Conservation (phyloP, 2,113 vertebrate genomes). For the Thymallus thymallus region DNA sequence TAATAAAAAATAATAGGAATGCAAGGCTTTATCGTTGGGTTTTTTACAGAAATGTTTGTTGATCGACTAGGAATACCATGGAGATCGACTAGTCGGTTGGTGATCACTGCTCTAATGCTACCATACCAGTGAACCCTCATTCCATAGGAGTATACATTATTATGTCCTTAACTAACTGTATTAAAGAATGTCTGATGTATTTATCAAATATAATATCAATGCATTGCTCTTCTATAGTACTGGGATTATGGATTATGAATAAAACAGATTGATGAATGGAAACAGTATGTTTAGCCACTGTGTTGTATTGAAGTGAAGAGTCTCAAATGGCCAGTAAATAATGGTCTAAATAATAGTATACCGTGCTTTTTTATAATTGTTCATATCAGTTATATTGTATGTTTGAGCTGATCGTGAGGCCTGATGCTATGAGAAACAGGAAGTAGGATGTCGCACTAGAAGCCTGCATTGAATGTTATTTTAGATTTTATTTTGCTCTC, state of each 20-base stretch:
- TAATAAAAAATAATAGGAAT: no score
- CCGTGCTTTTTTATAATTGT: not conserved
- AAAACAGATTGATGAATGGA: not conserved
- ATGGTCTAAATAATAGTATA: not conserved
- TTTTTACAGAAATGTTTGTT: no score
- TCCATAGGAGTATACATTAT: constrained; percentile 1
- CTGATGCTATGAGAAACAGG: not conserved
- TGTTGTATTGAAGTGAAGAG: not conserved
- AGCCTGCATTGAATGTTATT: not conserved
- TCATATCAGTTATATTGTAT: constrained; percentile 14
- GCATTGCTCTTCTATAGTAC: constrained; percentile 5
- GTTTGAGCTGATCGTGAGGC: not conserved
- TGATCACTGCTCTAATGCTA: no score
- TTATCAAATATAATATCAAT: not conserved
- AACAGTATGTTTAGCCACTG: not conserved
- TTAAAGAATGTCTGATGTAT: constrained; percentile 14
- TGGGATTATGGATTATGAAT: not conserved
- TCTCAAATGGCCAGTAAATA: not conserved
- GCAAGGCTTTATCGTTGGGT: no score
- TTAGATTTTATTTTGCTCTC: not conserved
- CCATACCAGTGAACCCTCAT: constrained; percentile 9
- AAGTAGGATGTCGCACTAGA: not conserved
- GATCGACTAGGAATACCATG: no score
- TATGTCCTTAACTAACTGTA: not conserved
- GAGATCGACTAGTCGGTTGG: no score